A percentile compares a stretch with the other conserved stretches of the same genome.
Evolutionary conservation across 2,888 invertebrate species (phyloP).

Genomic region (Kryphioiulus occultus): DNA sequence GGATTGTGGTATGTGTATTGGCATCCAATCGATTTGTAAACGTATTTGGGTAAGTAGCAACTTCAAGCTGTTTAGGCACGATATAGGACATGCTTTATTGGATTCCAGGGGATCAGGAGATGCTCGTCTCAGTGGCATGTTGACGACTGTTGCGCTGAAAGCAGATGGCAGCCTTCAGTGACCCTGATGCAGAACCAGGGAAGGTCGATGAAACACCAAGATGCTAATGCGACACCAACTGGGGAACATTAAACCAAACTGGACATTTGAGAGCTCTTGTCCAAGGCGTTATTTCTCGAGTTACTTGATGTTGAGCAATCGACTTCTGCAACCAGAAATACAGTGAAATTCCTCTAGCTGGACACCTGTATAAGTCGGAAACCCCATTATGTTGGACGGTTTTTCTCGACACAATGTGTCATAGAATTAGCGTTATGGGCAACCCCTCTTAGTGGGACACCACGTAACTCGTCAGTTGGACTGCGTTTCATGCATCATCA

Average conservation of each 20-base stretch:
- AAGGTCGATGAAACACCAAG: background rate
- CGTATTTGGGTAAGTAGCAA: slow-evolving; percentile 4
- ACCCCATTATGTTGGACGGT: no score
- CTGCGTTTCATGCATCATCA: no score
- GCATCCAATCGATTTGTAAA: slow-evolving; percentile 14
- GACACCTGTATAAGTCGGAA: no score
- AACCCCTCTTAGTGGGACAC: no score
- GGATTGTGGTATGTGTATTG: background rate
- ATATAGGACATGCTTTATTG: background rate
- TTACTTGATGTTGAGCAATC: no score
- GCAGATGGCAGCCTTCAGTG: background rate
- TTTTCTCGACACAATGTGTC: no score
- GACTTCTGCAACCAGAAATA: no score
- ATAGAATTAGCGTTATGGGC: no score
- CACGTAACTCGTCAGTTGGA: no score
- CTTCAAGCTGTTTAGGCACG: slow-evolving; percentile 18
- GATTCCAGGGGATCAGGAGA: background rate
- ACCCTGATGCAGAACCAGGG: background rate
- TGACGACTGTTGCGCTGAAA: background rate
- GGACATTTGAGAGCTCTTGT: no score
- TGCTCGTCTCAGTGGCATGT: background rate
- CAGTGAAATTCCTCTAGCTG: no score
- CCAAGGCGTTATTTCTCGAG: no score
- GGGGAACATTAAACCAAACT: background rate
- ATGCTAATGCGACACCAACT: background rate